Evolutionary conservation across 2,113 vertebrate species (phyloP).

Genomic region (Callionymus lyra): DNA sequence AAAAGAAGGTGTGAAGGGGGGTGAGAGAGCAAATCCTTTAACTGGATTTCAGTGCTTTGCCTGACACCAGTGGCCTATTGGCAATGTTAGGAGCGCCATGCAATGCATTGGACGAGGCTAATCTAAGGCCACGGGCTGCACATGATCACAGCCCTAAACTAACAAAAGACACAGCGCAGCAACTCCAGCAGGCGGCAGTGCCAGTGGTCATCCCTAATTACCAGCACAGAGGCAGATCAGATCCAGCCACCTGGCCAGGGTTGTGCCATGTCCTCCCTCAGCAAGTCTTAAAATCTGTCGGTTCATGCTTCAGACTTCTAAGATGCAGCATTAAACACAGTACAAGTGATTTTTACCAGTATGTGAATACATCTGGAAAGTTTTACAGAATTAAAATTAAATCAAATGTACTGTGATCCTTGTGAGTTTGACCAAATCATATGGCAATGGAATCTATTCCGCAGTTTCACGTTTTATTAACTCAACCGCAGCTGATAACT

Average conservation of each 20-base stretch:
- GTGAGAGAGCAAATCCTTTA: conserved; percentile 62
- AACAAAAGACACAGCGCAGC: conserved; percentile 19
- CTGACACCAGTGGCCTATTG: conserved; percentile 39
- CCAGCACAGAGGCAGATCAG: conserved; percentile 20
- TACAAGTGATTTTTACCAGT: too few species aligned
- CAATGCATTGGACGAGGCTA: conserved; percentile 49
- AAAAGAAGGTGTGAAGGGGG: conserved; percentile 21
- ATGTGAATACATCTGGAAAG: too few species aligned
- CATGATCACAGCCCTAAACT: conserved; percentile 18
- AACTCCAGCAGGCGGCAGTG: conserved; percentile 24
- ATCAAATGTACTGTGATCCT: too few species aligned
- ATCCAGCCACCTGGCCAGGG: conserved; percentile 23
- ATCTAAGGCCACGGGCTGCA: conserved; percentile 50
- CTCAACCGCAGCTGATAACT: too few species aligned
- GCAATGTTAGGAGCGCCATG: conserved; percentile 36
- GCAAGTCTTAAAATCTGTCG: too few species aligned
- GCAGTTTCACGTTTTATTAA: too few species aligned
- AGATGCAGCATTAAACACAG: too few species aligned
- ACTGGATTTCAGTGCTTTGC: conserved; percentile 63
- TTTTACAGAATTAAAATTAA: too few species aligned
- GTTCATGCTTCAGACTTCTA: neutral
- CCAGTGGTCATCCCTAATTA: conserved; percentile 42
- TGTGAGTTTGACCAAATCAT: too few species aligned
- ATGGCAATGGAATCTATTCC: too few species aligned
- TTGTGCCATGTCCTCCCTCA: conserved; percentile 5